A percentile compares a stretch with the other conserved stretches of the same genome.
These are phyloP conservation scores for Pedetes capensis DNA, from an alignment of 2,113 vertebrate species.

Conservation along the genomic window DNA sequence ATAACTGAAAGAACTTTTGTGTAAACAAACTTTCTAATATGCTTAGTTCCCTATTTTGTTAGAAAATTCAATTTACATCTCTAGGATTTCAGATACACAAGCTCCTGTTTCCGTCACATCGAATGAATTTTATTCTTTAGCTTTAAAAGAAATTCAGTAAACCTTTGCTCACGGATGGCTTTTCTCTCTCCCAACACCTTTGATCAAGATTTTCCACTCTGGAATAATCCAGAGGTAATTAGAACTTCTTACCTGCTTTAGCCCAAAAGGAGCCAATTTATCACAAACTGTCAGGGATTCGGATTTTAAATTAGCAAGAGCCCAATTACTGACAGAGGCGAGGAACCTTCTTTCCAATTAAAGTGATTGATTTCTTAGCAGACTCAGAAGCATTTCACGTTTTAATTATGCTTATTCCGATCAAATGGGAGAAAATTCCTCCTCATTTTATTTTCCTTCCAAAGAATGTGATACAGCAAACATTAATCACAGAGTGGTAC, in stretches of 20 bases:
- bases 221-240: slow-evolving; percentile 76
- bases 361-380: slow-evolving; percentile 80
- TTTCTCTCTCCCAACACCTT: slow-evolving; percentile 63
- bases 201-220: slow-evolving; percentile 71
- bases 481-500: slow-evolving; percentile 65
- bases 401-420: slow-evolving; percentile 79
- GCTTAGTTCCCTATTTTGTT: neutral
- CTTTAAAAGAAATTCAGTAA: slow-evolving; percentile 63
- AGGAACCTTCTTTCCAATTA: slow-evolving; percentile 80
- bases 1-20: neutral
- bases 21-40: neutral
- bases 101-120: slow-evolving; percentile 65
- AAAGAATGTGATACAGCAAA: slow-evolving; percentile 58
- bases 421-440: slow-evolving; percentile 72
- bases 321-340: slow-evolving; percentile 72
- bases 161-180: slow-evolving; percentile 60
- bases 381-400: slow-evolving; percentile 71
- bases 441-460: slow-evolving; percentile 72
- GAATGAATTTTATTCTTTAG: slow-evolving; percentile 68
- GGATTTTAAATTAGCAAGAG: slow-evolving; percentile 79
- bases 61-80: slow-evolving; percentile 54
- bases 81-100: slow-evolving; percentile 55
- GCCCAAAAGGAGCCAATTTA: slow-evolving; percentile 79
- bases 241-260: slow-evolving; percentile 76
- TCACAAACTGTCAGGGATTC: slow-evolving; percentile 77